Conservation (phyloP, 2,888 invertebrate genomes). For the Beris morrisii region DNA sequence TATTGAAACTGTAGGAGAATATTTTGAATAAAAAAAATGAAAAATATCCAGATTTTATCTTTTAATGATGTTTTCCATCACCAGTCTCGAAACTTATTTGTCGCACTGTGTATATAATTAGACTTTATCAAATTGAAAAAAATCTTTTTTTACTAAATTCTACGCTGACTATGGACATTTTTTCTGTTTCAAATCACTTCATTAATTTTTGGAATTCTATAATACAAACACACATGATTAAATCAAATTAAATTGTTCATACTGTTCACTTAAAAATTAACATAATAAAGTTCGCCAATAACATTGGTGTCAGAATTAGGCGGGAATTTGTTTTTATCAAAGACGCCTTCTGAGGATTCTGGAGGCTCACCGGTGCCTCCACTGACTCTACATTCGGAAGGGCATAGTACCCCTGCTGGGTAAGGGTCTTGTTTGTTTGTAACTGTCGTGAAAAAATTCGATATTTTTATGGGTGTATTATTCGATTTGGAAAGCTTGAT, state of each 20-base stretch:
- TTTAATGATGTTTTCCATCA: too few relatives aligned
- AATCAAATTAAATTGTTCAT: conserved; percentile 25
- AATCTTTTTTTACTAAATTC: conserved; percentile 31
- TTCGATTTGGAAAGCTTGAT: background rate
- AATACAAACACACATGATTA: background rate
- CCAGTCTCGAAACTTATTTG: too few relatives aligned
- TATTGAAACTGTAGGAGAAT: too few relatives aligned
- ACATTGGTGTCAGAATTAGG: conserved; percentile 94
- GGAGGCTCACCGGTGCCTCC: conserved; percentile 69
- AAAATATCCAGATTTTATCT: too few relatives aligned
- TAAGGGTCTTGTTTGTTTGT: conserved; percentile 46
- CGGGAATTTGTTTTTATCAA: conserved; percentile 88
- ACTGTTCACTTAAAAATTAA: conserved; percentile 11
- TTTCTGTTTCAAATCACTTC: background rate
- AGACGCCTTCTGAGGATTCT: conserved; percentile 88
- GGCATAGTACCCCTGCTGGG: conserved; percentile 59
- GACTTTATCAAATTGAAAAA: conserved; percentile 17
- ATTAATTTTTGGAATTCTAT: too few relatives aligned
- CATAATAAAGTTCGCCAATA: conserved; percentile 74
- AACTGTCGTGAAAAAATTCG: background rate
- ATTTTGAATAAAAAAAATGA: too few relatives aligned
- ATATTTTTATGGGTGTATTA: background rate
- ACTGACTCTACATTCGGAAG: conserved; percentile 64
- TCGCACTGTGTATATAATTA: too few relatives aligned
- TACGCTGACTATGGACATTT: conserved; percentile 34